A percentile compares a stretch with the other conserved stretches of the same genome.
phyloP scores from a whole-genome alignment of 2,797 vertebrate genomes.

The Galago senegalensis region DNA sequence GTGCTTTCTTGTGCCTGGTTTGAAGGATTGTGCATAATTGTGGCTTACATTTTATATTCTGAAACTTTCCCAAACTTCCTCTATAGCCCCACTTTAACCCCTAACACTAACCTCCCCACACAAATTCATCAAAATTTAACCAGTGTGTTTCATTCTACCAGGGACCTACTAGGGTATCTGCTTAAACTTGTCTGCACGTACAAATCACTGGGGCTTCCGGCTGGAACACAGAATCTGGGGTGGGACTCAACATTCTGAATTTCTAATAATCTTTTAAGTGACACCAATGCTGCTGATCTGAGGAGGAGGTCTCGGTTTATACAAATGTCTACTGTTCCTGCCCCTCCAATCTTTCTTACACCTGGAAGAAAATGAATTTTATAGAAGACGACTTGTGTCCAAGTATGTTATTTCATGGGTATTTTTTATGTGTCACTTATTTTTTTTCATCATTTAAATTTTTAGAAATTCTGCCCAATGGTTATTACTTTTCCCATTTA shows the following conservation, averaged over 20 bases:
- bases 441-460: slow-evolving; percentile 36
- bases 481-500: not conserved
- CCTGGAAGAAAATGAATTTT: not conserved
- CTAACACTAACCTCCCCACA: not conserved
- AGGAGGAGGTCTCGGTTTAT: not conserved
- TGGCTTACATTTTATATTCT: slow-evolving; percentile 3
- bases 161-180: not conserved
- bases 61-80: not conserved
- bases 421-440: not conserved
- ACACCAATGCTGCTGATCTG: not conserved
- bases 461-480: not conserved
- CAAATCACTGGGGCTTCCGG: not conserved
- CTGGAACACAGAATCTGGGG: not conserved
- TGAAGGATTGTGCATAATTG: not conserved
- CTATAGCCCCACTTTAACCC: not conserved
- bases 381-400: not conserved
- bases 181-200: not conserved
- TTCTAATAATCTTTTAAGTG: not conserved
- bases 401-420: slow-evolving; percentile 6
- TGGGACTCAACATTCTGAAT: not conserved
- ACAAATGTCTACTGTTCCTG: not conserved
- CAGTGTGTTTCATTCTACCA: not conserved
- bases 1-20: not conserved
- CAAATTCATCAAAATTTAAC: not conserved
- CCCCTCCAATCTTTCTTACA: not conserved